These are phyloP conservation scores for Pampusana beccarii DNA, from an alignment of 2,113 vertebrate genomes.

Conservation along the genomic window DNA sequence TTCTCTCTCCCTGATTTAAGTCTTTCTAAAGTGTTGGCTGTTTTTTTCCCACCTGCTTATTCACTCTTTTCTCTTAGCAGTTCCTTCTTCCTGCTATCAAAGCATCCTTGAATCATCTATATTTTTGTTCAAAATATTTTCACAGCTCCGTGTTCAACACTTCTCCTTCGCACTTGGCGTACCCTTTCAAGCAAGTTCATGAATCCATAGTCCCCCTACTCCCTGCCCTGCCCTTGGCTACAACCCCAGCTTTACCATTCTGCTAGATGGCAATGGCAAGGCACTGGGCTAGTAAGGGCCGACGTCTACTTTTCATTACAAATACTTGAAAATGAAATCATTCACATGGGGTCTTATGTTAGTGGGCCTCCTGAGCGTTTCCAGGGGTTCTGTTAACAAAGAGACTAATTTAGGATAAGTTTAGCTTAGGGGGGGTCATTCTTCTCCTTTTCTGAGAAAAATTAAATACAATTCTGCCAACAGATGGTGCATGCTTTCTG, in stretches of 20 bases:
- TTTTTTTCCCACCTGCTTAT: neutral
- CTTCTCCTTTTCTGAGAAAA: neutral
- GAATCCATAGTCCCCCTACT: neutral
- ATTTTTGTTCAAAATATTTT: neutral
- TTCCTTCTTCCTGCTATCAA: neutral
- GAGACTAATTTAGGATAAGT: neutral
- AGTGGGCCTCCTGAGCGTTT: neutral
- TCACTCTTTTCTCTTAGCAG: neutral
- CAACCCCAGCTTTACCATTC: neutral
- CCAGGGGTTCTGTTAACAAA: neutral
- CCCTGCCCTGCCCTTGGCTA: accelerated
- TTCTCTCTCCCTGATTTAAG: neutral
- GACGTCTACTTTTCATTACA: neutral
- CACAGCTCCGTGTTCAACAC: neutral
- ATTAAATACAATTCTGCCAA: neutral
- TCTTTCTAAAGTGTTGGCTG: neutral
- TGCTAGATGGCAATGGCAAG: neutral
- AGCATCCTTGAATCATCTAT: neutral
- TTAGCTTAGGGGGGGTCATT: neutral
- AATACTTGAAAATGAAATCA: neutral
- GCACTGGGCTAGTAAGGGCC: neutral
- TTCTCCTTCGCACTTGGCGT: neutral
- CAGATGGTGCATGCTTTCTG: neutral
- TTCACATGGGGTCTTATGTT: neutral
- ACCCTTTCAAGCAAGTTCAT: neutral